A percentile compares a stretch with the other conserved stretches of the same genome.
phyloP scores from a whole-genome alignment of 2,797 vertebrate species.

The Morelia viridis region DNA sequence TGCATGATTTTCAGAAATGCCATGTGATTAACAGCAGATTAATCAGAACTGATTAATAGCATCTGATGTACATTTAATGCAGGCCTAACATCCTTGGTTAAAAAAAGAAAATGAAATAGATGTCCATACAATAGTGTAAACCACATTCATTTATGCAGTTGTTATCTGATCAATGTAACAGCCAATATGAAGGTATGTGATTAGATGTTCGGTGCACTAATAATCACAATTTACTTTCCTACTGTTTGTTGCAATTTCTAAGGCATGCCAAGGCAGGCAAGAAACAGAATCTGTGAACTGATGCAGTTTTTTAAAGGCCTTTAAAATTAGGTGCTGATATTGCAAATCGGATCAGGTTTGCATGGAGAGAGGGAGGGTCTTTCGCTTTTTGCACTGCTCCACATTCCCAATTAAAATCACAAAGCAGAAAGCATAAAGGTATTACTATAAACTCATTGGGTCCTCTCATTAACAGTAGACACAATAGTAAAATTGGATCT shows the following conservation, averaged over 20 bases:
- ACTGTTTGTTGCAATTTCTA: not conserved
- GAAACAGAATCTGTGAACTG: not conserved
- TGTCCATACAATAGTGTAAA: not conserved
- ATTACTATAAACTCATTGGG: accelerated
- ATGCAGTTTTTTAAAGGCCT: not conserved
- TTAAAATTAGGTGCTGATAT: not conserved
- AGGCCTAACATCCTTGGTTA: not conserved
- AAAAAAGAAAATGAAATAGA: not conserved
- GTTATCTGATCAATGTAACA: not conserved
- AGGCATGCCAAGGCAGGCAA: not conserved
- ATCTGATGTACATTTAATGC: not conserved
- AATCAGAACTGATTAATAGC: not conserved
- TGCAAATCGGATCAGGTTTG: not conserved
- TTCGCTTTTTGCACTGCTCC: not conserved
- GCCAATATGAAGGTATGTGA: not conserved
- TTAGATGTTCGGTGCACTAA: not conserved
- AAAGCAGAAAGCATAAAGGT: not conserved
- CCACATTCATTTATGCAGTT: not conserved
- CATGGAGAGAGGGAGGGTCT: not conserved
- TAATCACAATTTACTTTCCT: not conserved
- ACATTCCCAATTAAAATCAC: not conserved
- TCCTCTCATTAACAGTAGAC: not conserved
- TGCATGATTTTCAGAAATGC: too few species aligned
- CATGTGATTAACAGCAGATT: too few species aligned
- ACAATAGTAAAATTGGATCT: not conserved